These are phyloP conservation scores for Arizona elegans DNA, from an alignment of 2,113 vertebrate genomes.

Conservation along the genomic window DNA sequence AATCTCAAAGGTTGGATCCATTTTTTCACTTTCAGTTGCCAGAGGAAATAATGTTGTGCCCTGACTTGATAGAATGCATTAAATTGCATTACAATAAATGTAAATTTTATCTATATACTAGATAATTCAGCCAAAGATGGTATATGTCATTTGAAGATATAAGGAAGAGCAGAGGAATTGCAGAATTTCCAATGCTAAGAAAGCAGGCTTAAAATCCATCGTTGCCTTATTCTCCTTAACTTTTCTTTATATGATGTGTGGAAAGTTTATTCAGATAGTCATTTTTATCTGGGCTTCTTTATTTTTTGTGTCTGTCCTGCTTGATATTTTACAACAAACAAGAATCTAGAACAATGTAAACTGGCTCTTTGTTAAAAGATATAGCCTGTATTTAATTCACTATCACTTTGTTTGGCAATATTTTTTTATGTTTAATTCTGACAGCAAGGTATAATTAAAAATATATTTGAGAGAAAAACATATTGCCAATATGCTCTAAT, in stretches of 20 bases:
- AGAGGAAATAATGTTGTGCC: not conserved
- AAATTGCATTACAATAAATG: not conserved
- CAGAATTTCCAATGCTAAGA: not conserved
- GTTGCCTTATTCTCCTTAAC: conserved; percentile 17
- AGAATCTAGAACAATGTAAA: not conserved
- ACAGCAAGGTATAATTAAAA: not conserved
- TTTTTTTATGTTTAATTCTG: not conserved
- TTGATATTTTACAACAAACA: not conserved
- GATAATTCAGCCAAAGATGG: not conserved
- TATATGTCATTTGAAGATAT: not conserved
- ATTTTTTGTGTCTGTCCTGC: not conserved
- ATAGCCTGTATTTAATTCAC: not conserved
- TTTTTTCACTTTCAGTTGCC: conserved; percentile 8
- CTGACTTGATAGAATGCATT: not conserved
- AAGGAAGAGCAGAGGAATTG: not conserved
- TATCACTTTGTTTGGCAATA: not conserved
- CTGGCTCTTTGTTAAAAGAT: not conserved
- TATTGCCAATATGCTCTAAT: not conserved
- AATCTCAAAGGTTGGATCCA: not conserved
- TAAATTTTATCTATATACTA: conserved; percentile 16
- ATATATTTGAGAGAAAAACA: not conserved
- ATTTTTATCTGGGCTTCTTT: not conserved
- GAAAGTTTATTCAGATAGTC: not conserved
- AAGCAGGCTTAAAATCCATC: conserved; percentile 7
- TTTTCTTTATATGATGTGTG: not conserved